Base-by-base conservation (phyloP, 1,140 invertebrate genomes). In the Limonius californicus region DNA sequence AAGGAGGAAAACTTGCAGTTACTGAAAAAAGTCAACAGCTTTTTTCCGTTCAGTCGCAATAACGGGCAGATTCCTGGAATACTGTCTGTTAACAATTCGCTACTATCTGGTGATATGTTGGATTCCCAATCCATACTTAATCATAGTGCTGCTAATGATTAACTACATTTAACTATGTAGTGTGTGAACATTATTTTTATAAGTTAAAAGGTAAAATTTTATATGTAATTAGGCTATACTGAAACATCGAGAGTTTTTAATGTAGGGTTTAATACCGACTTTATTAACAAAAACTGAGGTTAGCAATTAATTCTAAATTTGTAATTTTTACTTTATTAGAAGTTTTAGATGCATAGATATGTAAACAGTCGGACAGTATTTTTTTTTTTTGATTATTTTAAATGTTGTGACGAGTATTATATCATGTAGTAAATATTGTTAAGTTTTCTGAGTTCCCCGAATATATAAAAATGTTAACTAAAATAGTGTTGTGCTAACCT, bases 41-140 rank as follows among this genome's bases (percentile, higher is more conserved):
- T 82, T 67, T 82, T 79, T 67, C 81, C 81, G 14, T 82, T 82
- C 65, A 73, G 72, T 59, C 68, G 73, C 54, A 70, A 70, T 56
- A 62, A 67, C 23, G 63, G 45, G 58, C 57, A 58, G 32, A 42
- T 62, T 0, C 23, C 32, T 20, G 58, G 56, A 0, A 43, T 56
- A 15, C 57, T 70, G 18, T 60, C 67, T 8, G 65, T 69, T 8
- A 74, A 74, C 65, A 70, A 69, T 45, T 61, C 70, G 7, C 61
- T 76, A 35, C 50, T 74, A 19, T 68, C 70, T 32, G 67, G 68
- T 23, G 76, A 76, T 61, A 66, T 66, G 12, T 68, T 75, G 19
- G 75, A 77, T 65, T 68, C 74, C 15, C 76, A 77, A 45, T 77
- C 76, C 9, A 72, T 77, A 64, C 64, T 74, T 54, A 77, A 77